A percentile compares a stretch with the other conserved stretches of the same genome.
phyloP scores from a whole-genome alignment of 92 coral and sea anemone species.

The Palythoa grandiflora region DNA sequence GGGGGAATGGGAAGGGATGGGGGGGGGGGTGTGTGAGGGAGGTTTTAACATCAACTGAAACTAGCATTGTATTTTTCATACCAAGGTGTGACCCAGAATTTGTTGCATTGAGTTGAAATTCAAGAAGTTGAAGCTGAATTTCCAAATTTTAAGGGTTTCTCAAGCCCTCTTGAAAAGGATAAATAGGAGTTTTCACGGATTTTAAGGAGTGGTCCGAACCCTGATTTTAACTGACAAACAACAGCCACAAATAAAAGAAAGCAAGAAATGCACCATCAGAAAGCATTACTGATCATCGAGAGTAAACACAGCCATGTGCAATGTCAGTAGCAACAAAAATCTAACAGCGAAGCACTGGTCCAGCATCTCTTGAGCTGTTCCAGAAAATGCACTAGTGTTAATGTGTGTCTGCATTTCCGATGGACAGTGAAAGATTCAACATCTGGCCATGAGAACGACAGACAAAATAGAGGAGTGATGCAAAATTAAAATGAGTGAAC shows the following conservation, averaged over 20 bases:
- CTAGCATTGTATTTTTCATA: too few species aligned
- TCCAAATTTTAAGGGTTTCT: too few species aligned
- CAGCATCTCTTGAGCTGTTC: background rate
- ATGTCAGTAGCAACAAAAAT: background rate
- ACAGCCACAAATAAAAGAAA: background rate
- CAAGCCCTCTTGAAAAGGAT: too few species aligned
- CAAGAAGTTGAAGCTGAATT: background rate
- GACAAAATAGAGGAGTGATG: constrained; percentile 15
- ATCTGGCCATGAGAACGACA: constrained; percentile 41
- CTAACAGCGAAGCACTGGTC: background rate
- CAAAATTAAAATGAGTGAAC: constrained; percentile 8
- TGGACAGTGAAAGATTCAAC: constrained; percentile 13
- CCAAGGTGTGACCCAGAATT: too few species aligned
- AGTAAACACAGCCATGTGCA: constrained; percentile 26
- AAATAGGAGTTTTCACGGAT: too few species aligned
- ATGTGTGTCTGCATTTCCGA: constrained; percentile 47
- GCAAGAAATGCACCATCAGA: constrained; percentile 29
- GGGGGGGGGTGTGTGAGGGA: too few species aligned
- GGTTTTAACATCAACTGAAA: too few species aligned
- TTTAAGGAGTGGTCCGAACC: too few species aligned
- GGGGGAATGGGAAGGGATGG: too few species aligned
- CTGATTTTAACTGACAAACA: background rate
- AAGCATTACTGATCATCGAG: constrained; percentile 32
- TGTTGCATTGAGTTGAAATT: too few species aligned
- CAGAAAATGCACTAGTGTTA: constrained; percentile 16